Base-by-base conservation (phyloP, 2,797 vertebrate genomes). In the Graptemys geographica region DNA sequence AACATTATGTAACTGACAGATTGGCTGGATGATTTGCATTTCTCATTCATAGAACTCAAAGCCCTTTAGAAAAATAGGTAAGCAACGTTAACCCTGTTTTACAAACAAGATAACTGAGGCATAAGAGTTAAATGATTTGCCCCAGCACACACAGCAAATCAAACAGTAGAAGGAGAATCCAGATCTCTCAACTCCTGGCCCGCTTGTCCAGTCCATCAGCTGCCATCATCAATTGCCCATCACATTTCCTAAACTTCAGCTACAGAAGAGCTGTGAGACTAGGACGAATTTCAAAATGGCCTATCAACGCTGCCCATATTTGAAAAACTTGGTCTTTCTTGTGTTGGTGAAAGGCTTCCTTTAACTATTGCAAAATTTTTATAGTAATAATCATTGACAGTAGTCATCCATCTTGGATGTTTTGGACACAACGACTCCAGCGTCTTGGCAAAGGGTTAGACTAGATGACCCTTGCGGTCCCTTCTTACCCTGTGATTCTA, bases 201-300 rank as follows among this genome's bases (percentile, higher is more conserved):
- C 18, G 2, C 1, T 51, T 16, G 56, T 87, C 90, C 0, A 0
- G 21, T 52, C 56, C 13, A 5, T 23, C 41, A 84, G 62, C 25
- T 59, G 65, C 59, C 28, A 62, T 62, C 59, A 62, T 62, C 31
- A 62, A 33, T 31, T 62, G 31, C 59, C 13, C 28, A 9, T 87
- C 18, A 47, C 1, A 0, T 37, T 83, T 83, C 28, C 86, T 84
- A 18, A 37, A 21, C 8, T 41, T 5, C 2, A n/a, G 59, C 59
- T 62, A 33, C 59, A 62, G 59, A 31, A 31, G 31, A 62, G 65
- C 72, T 31, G 4, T 2, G 41, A 57, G 51, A 15, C 47, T 81
- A 6, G 3, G 0, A 72, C 56, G n/a, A 28, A 56, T n/a, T 1
- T 0, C 1, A 31, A 55, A 11, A 3, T 49, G n/a, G 52, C 49